A percentile compares a stretch with the other conserved stretches of the same genome.
Conservation (phyloP, 2,888 invertebrate genomes). For the Syritta pipiens region DNA sequence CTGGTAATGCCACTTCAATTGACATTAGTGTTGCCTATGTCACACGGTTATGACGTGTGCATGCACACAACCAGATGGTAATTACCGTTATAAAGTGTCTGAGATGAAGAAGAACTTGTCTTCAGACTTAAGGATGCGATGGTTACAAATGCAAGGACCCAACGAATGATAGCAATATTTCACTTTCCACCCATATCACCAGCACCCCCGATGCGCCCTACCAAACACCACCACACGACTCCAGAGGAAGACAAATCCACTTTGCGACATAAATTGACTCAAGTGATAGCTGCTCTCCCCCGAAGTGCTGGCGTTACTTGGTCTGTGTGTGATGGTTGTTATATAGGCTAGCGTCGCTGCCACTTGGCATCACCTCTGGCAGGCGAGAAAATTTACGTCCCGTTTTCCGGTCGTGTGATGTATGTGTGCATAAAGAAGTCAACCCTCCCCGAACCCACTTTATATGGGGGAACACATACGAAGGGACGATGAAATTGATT, state of each 20-base stretch:
- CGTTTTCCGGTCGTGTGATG: conserved; percentile 17
- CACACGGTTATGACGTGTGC: conserved; percentile 3
- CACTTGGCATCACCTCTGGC: conserved; percentile 11
- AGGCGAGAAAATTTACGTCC: conserved; percentile 44
- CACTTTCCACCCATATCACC: too few species aligned
- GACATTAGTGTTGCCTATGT: not conserved
- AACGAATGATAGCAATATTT: conserved; percentile 44
- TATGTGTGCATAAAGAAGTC: not conserved
- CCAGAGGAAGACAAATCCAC: conserved; percentile 39
- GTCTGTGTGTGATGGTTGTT: conserved; percentile 3
- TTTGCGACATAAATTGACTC: conserved; percentile 53
- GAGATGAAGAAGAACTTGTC: conserved; percentile 21
- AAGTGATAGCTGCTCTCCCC: conserved; percentile 41
- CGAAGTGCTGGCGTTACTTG: conserved; percentile 4
- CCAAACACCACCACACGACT: not conserved
- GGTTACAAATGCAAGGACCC: conserved; percentile 16
- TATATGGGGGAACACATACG: too few species aligned
- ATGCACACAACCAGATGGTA: conserved; percentile 8
- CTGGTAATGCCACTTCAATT: not conserved
- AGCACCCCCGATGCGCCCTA: conserved; percentile 6
- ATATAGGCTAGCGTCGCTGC: conserved; percentile 22
- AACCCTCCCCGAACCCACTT: not conserved
- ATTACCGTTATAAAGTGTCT: conserved; percentile 42
- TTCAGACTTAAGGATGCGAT: conserved; percentile 23
- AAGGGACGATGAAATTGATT: conserved; percentile 40